Evolutionary conservation across 2,797 vertebrate species (phyloP), one percentile per base, ranked within the genome.

Genomic region (Hydrolagus colliei): DNA sequence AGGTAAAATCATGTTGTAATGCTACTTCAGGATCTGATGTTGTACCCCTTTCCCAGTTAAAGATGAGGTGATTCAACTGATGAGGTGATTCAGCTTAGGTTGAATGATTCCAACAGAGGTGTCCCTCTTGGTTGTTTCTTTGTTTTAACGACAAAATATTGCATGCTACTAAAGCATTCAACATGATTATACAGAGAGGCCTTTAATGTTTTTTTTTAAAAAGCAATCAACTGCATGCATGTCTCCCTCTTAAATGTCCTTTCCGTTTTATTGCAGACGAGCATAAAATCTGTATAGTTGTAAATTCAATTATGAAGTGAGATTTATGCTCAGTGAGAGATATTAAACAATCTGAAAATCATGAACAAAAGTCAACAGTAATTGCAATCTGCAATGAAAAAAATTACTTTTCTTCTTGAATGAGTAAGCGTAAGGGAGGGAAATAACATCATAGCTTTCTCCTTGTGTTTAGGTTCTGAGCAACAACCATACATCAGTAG

Each of bases 51-150:
- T 92, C 91, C 90, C 92, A 90, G 90, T 91, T 93, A 93, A 92
- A 91, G 94, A 95, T 95, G 93, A 96, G 96, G 96, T 97, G 96
- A 97, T 94, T 96, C 96, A 97, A 96, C 95, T 91, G 94, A 94
- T 91, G 93, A 92, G 92, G 92, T 92, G 91, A 94, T 88, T 82
- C 27, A 84, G 92, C 93, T 93, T 93, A 92, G 92, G 94, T 94
- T 88, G 93, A 94, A 95, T 95, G 96, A 95, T 95, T 96, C 95
- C 95, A 95, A 95, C 95, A 95, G 95, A 95, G 95, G 94, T 94
- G 93, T 92, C 93, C 94, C 93, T 95, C 93, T 94, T 96, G 96
- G 96, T 96, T 95, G 96, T 93, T 95, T 93, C 92, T 95, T 94
- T 95, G 93, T 94, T 92, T 92, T 93, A 93, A 91, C 92, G 90